Percentiles rank a stretch among this genome's conserved stretches.
These are phyloP conservation scores for Meleagris gallopavo DNA, from an alignment of 2,113 vertebrate genomes.

Conservation along the genomic window DNA sequence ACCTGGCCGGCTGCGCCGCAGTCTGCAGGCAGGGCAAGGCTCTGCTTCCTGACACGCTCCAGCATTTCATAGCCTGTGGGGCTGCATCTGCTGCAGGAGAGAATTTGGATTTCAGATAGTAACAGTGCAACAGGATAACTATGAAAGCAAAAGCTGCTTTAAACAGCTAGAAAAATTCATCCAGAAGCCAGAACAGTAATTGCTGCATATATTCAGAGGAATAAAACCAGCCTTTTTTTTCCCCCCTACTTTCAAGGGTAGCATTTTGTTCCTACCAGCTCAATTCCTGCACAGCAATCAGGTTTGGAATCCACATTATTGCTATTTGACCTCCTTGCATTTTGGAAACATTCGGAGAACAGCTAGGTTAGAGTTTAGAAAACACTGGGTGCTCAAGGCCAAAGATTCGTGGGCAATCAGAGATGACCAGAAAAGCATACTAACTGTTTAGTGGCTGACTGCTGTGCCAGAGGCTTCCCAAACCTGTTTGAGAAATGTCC, in stretches of 20 bases:
- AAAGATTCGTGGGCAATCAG: not conserved
- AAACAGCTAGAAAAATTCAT: conserved; percentile 15
- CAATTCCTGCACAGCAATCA: not conserved
- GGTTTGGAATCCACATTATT: not conserved
- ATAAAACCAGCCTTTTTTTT: not conserved
- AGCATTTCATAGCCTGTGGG: conserved; percentile 46
- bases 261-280: not conserved
- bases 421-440: not conserved
- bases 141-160: conserved; percentile 45
- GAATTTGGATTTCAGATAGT: conserved; percentile 41
- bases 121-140: conserved; percentile 37
- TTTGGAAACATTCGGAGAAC: not conserved
- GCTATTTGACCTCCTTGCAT: not conserved
- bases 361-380: not conserved
- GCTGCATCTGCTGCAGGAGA: conserved; percentile 63
- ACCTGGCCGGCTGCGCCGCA: conserved; percentile 49
- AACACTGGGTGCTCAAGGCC: not conserved
- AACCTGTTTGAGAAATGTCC: not conserved
- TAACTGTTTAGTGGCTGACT: rapidly evolving
- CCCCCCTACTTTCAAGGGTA: not conserved
- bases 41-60: not conserved
- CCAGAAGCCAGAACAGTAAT: conserved; percentile 13
- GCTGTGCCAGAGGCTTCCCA: not conserved
- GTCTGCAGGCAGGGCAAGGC: conserved; percentile 46
- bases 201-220: not conserved